These are phyloP conservation scores for Egretta garzetta DNA, from an alignment of 2,113 vertebrate species.

Conservation along the genomic window DNA sequence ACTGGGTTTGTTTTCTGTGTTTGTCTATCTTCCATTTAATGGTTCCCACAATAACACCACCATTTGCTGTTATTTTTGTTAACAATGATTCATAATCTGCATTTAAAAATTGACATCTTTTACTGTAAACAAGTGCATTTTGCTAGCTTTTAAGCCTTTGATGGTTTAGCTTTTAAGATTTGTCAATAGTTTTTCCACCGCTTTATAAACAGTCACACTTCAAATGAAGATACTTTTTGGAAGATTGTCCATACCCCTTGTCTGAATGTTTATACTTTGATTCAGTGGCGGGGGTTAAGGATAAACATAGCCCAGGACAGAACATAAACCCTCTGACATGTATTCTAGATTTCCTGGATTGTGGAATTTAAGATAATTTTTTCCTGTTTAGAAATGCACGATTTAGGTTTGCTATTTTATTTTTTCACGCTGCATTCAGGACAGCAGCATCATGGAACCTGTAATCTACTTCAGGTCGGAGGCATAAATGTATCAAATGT, in stretches of 20 bases:
- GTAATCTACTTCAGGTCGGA: not conserved
- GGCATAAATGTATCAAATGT: not conserved
- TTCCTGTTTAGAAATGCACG: not conserved
- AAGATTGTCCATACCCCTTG: not conserved
- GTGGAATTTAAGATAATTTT: not conserved
- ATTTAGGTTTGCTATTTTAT: not conserved
- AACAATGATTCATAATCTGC: not conserved
- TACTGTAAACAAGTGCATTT: not conserved
- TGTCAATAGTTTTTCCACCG: not conserved
- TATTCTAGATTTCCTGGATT: not conserved
- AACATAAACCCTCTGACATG: not conserved
- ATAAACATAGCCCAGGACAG: not conserved
- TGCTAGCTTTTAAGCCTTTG: not conserved
- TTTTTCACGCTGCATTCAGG: not conserved
- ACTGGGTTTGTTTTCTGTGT: not conserved
- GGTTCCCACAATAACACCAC: not conserved
- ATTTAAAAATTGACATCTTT: not conserved
- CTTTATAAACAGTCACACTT: not conserved
- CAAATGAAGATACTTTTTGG: not conserved
- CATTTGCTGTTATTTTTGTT: not conserved
- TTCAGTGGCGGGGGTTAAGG: not conserved
- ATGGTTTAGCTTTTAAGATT: not conserved
- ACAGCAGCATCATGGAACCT: not conserved
- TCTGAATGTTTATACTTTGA: not conserved
- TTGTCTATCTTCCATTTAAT: not conserved